A percentile compares a stretch with the other conserved stretches of the same genome.
Conservation (phyloP, 2,888 invertebrate species). For the Megamerina dolium region DNA sequence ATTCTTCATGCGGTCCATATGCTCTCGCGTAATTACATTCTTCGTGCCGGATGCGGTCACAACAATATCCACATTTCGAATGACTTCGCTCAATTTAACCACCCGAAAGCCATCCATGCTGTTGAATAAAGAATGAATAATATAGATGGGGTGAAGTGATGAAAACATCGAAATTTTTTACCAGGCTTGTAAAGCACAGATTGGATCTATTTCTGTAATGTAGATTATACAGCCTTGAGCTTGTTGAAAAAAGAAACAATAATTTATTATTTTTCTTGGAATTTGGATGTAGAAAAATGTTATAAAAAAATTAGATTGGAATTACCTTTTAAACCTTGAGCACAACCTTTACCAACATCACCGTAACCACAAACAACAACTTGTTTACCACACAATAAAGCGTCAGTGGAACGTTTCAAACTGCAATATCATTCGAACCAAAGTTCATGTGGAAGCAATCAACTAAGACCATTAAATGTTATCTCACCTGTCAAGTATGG, state of each 20-base stretch:
- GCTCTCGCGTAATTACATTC: constrained; percentile 86
- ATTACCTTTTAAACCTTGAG: constrained; percentile 89
- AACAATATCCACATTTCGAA: constrained; percentile 84
- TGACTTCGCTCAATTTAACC: constrained; percentile 85
- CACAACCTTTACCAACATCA: constrained; percentile 94
- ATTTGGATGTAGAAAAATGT: too few relatives aligned
- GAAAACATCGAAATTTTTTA: constrained; percentile 41
- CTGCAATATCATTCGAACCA: constrained; percentile 30
- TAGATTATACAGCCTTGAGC: constrained; percentile 80
- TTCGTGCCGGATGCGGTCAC: constrained; percentile 95
- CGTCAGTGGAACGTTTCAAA: constrained; percentile 56
- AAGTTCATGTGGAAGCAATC: constrained; percentile 2
- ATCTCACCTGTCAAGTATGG: constrained; percentile 70
- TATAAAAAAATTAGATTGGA: too few relatives aligned
- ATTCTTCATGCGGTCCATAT: constrained; percentile 93
- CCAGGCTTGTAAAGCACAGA: constrained; percentile 92
- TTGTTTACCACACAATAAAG: constrained; percentile 97
- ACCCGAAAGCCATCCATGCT: constrained; percentile 91
- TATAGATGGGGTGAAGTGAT: too few relatives aligned
- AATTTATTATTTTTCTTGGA: too few relatives aligned
- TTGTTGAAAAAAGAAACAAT: too few relatives aligned
- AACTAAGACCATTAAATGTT: neutral
- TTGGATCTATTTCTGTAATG: constrained; percentile 91
- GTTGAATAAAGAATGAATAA: neutral
- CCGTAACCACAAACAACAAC: constrained; percentile 93